Evolutionary conservation across 2,797 vertebrate genomes (phyloP), one percentile per base, ranked within the genome.

Genomic region (Gymnopithys bicolor): DNA sequence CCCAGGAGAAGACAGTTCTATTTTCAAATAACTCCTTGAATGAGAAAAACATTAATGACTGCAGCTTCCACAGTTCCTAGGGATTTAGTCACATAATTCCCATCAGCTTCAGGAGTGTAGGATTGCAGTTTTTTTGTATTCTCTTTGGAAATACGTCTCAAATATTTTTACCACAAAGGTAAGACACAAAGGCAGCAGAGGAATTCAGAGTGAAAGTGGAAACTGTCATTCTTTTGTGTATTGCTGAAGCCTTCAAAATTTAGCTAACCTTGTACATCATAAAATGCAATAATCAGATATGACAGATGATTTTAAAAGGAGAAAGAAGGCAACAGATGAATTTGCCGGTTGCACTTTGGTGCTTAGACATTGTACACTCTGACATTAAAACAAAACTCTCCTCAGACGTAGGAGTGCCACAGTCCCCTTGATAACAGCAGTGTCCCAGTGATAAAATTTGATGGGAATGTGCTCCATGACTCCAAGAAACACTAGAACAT

Each of bases 391-490:
- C 6, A 60, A 89, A 67, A 8, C 2, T 1, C 2, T 1, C 5
- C 6, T 73, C 30, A 59, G 56, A 30, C 7, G 0, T 1, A 23
- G 28, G 32, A 41, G 5, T 64, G 32, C 5, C 51, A 49, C 13
- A 43, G 17, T 4, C 7, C 5, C 3, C 0, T 0, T 19, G 18
- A 32, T 23, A 52, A 4, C 63, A 71, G 11, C 25, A 27, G 37
- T 25, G 11, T 5, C 6, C 8, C 33, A 25, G 13, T 0, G 3
- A 22, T 17, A 7, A 81, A 48, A 13, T 24, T 37, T 37, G 1
- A 5, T 56, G 37, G n/a, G 49, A 59, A 27, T 19, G 9, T 9
- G 23, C 13, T 81, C 46, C 30, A 2, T 30, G 39, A 27, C 32
- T 48, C 12, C 25, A 5, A 5, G 25, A 58, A 59, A 4, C 1